Evolutionary conservation across 2,888 invertebrate species (phyloP), one percentile per base, ranked within the genome.

Genomic region (Macrosoma leucophasiata): DNA sequence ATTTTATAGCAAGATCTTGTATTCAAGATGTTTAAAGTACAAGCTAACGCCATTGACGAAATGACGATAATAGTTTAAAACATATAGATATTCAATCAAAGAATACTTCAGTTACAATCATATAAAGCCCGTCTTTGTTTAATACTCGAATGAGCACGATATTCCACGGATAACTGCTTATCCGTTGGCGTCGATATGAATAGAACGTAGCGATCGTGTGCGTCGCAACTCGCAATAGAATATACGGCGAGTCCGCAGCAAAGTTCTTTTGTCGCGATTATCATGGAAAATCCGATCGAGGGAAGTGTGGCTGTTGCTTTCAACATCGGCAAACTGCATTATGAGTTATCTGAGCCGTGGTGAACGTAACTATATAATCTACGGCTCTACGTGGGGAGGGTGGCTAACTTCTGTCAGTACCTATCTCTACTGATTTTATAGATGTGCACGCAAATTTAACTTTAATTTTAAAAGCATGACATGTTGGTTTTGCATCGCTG

Each of bases 201-300:
- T 75, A 62, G 68, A 66, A 46, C 52, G 51, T 50, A 48, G 50
- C 49, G 56, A 40, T 30, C 50, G 52, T 51, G 48, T 66, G 68
- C 65, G 67, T 68, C 62, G 61, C 56, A 52, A 60, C 56, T 64
- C 56, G 59, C 57, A 58, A 65, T 67, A 69, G 67, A 67, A 69
- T 68, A 67, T 65, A 66, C 58, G 45, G 42, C 52, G 58, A 62
- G 66, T 65, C 67, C 58, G 62, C 53, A 53, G 58, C 73, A 76
- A 77, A 81, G 81, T 82, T 81, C 82, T 82, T 81, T 82, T 82
- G 82, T 82, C 71, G 67, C 73, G 78, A 82, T 82, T 81, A 81
- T 82, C 81, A 67, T 62, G 71, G 78, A 71, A 75, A 79, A 81
- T 79, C 81, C 81, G 79, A 84, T 84, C 77, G 72, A 61, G 64